Evolutionary conservation across 2,797 vertebrate genomes (phyloP).

Genomic region (Orientallactaga sibirica): DNA sequence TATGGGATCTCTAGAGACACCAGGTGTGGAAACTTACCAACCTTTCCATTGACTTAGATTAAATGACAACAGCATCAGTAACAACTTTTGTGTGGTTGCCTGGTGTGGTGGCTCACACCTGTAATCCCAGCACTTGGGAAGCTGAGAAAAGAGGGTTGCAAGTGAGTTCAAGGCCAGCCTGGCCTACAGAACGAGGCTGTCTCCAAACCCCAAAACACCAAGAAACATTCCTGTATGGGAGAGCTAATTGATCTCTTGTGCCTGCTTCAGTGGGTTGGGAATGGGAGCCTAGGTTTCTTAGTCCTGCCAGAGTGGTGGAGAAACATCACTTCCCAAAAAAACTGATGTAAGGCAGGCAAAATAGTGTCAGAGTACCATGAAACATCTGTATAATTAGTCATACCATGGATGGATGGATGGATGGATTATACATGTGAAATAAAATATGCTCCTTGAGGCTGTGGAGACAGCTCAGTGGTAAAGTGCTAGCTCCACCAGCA

Average conservation of each 20-base stretch:
- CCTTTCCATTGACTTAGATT: neutral
- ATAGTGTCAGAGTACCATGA: neutral
- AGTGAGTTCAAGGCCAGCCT: neutral
- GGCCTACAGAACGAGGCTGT: neutral
- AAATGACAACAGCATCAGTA: neutral
- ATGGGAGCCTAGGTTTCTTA: neutral
- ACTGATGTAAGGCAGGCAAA: neutral
- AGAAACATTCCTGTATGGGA: neutral
- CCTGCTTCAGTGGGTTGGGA: neutral
- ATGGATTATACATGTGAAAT: no score
- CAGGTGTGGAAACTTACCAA: neutral
- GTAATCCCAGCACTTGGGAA: neutral
- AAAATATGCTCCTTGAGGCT: no score
- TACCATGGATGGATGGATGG: no score
- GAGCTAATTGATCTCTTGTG: neutral
- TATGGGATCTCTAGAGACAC: neutral
- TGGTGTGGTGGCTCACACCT: neutral
- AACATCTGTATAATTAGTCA: slow-evolving; percentile 13
- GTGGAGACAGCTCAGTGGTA: no score
- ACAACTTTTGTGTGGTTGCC: neutral
- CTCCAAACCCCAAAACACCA: neutral
- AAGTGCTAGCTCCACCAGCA: no score
- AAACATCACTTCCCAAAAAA: slow-evolving; percentile 20
- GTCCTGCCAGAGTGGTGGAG: neutral
- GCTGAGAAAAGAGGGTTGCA: neutral